Evolutionary conservation across 2,888 invertebrate species (phyloP).

Genomic region (Drosophila colorata): DNA sequence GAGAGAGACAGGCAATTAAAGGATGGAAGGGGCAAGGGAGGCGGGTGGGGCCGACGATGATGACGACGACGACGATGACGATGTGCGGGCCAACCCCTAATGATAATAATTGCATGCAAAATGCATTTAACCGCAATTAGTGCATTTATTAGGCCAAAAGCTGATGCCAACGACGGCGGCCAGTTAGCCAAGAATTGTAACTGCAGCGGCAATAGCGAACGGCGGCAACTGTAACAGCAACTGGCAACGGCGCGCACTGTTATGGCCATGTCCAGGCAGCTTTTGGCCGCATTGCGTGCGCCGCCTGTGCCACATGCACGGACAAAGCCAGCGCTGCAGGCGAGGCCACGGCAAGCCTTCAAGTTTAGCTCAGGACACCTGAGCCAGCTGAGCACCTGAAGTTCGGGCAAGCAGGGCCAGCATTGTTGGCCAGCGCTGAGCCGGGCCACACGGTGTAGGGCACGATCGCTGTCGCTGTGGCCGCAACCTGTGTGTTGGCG

Average conservation of each 20-base stretch:
- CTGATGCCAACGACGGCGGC: constrained; percentile 54
- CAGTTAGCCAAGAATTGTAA: constrained; percentile 22
- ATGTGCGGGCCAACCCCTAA: constrained; percentile 71
- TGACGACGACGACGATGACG: constrained; percentile 28
- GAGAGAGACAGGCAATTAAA: constrained; percentile 57
- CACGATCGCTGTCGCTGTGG: neutral
- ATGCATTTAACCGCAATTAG: constrained; percentile 84
- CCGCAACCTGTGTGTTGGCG: neutral
- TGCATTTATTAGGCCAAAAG: constrained; percentile 84
- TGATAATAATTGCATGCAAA: constrained; percentile 81
- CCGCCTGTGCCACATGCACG: constrained; percentile 49
- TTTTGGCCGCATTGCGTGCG: constrained; percentile 54
- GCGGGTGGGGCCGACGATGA: neutral
- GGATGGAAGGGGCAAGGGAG: constrained; percentile 30
- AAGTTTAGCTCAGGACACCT: constrained; percentile 59
- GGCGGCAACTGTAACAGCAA: constrained; percentile 14
- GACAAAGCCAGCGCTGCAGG: constrained; percentile 32
- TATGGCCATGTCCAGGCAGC: constrained; percentile 48
- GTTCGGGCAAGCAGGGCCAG: neutral
- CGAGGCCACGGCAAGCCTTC: constrained; percentile 55
- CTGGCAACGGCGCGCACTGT: constrained; percentile 15
- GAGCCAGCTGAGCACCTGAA: constrained; percentile 42
- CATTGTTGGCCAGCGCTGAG: neutral
- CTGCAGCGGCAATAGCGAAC: constrained; percentile 4
- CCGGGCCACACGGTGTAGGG: neutral